A percentile compares a stretch with the other conserved stretches of the same genome.
Conservation (phyloP, 2,888 invertebrate genomes). For the Cyclophora albipunctata region DNA sequence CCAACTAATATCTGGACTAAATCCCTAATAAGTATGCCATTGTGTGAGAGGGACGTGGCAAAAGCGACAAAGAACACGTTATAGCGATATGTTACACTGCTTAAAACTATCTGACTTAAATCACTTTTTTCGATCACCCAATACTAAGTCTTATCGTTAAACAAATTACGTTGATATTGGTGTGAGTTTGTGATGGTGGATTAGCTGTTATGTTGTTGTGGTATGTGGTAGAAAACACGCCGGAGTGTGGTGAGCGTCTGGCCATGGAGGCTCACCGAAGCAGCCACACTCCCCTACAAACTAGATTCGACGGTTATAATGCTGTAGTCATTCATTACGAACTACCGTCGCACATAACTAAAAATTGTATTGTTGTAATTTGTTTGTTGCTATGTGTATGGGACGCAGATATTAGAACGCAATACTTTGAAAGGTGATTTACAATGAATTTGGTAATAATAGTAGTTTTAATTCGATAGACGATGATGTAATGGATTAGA, state of each 20-base stretch:
- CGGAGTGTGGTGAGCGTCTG: conserved; percentile 72
- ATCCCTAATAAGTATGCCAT: conserved; percentile 77
- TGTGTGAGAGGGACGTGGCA: conserved; percentile 72
- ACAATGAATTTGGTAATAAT: conserved; percentile 1
- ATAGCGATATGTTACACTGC: conserved; percentile 58
- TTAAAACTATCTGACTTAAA: conserved; percentile 10
- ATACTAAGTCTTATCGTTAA: conserved; percentile 16
- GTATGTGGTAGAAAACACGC: conserved; percentile 51
- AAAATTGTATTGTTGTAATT: conserved; percentile 46
- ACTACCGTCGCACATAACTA: conserved; percentile 63
- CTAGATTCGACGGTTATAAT: conserved; percentile 73
- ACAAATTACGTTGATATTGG: conserved; percentile 16
- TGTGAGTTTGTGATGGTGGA: conserved; percentile 16
- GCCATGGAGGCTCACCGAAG: conserved; percentile 74
- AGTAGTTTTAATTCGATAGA: neutral
- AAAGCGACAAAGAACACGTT: conserved; percentile 73
- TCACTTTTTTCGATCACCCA: neutral
- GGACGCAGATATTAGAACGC: conserved; percentile 2
- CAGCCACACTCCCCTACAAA: conserved; percentile 71
- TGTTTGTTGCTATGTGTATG: conserved; percentile 18
- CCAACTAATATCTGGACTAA: conserved; percentile 76
- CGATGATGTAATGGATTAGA: too few species aligned
- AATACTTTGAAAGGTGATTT: neutral
- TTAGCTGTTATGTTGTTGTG: conserved; percentile 27
- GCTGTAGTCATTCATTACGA: conserved; percentile 66